phyloP scores from a whole-genome alignment of 1,140 invertebrate genomes.

The Drosophila orosa region DNA sequence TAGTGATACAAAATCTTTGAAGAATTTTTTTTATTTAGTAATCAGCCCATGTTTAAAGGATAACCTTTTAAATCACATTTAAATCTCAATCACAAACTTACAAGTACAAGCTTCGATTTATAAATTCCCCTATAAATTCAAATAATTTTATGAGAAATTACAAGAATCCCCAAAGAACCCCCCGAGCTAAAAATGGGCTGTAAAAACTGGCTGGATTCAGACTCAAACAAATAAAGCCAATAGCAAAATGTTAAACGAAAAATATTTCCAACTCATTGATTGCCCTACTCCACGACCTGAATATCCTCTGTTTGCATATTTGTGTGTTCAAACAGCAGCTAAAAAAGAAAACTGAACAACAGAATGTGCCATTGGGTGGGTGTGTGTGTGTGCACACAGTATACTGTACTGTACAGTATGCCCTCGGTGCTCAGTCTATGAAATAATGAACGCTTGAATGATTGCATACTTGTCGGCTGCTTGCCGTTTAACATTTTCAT shows the following conservation, averaged over 20 bases:
- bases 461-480: slow-evolving; percentile 66
- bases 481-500: slow-evolving; percentile 39
- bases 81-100: background rate
- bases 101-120: background rate
- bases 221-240: slow-evolving; percentile 51
- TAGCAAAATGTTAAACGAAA: slow-evolving; percentile 62
- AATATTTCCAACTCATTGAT: slow-evolving; percentile 83
- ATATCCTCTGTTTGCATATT: slow-evolving; percentile 69
- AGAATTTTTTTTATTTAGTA: background rate
- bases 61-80: background rate
- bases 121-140: background rate
- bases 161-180: background rate
- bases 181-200: background rate
- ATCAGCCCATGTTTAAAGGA: background rate
- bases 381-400: too few species aligned
- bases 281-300: slow-evolving; percentile 49
- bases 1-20: background rate
- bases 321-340: slow-evolving; percentile 9
- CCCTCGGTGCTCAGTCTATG: slow-evolving; percentile 68
- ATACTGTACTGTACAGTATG: slow-evolving; percentile 46
- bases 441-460: slow-evolving; percentile 83
- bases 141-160: slow-evolving; percentile 2
- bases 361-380: slow-evolving; percentile 31
- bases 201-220: background rate
- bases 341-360: slow-evolving; percentile 8